Evolutionary conservation across 2,113 vertebrate species (phyloP), one percentile per base, ranked within the genome.

Genomic region (Mobula birostris): DNA sequence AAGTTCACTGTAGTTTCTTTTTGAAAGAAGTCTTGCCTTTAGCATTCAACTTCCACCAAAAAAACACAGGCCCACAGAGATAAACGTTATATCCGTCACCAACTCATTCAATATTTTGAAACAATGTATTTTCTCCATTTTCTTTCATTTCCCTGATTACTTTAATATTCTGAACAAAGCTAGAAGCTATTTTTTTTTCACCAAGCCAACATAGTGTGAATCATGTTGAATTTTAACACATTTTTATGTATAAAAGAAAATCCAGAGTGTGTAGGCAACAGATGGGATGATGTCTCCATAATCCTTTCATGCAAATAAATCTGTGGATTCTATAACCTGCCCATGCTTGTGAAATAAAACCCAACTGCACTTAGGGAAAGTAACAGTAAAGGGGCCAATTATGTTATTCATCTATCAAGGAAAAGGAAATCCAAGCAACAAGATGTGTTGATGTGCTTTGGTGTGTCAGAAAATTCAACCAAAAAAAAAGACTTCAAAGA

Each of bases 401-500:
- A 90, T 66, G 85, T 32, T 63, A 61, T 93, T 93, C 91, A 72
- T 74, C 32, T 93, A 56, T 72, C 11, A 66, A 74, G 70, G 91
- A 76, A 56, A 93, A 27, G 36, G 36, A 32, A 32, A 93, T 93
- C 17, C 29, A n/a, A 88, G 85, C 85, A 66, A 58, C 61, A 32
- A 68, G 58, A 66, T 68, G n/a, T 90, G 61, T 63, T 90, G 85
- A 90, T n/a, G 85, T 63, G n/a, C 61, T 90, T 68, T 90, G 85
- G 85, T 32, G 61, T 90, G 61, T 90, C 85, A 66, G 61, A 90
- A 88, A 32, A 63, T 88, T 88, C 12, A 66, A 90, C n/a, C 17
- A 87, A 87, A 58, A 58, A 58, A 88, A 63, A 72, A 72, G 24
- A 24, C 36, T 93, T 96, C 97, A 96, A 96, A 96, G 95, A 95